Evolutionary conservation across 2,797 vertebrate species (phyloP).

Genomic region (Manis crassicaudata): DNA sequence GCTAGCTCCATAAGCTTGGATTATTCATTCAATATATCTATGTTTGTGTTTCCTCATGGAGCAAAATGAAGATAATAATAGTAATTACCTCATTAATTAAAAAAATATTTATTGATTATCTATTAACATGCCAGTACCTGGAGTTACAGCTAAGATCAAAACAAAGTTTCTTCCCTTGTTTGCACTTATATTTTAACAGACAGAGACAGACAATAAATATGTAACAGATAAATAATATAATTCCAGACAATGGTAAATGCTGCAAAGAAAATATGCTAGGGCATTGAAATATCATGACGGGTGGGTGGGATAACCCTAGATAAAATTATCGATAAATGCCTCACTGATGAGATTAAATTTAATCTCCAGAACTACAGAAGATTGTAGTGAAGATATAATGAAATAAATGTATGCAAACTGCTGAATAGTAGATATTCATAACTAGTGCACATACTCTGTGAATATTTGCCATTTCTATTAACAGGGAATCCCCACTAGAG

Average conservation of each 20-base stretch:
- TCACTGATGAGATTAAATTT: background rate
- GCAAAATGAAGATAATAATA: constrained; percentile 3
- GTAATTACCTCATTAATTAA: background rate
- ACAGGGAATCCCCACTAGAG: background rate
- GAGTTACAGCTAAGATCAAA: background rate
- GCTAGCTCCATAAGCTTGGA: background rate
- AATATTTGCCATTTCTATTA: background rate
- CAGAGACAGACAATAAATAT: background rate
- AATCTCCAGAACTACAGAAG: background rate
- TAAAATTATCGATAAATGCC: background rate
- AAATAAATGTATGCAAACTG: constrained; percentile 1
- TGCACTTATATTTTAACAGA: background rate
- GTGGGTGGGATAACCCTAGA: background rate
- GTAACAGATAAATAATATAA: background rate
- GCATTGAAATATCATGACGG: background rate
- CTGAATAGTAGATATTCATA: background rate
- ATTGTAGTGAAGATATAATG: background rate
- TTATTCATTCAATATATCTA: background rate
- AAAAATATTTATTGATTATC: background rate
- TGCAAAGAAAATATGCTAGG: background rate
- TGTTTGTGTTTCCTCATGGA: background rate
- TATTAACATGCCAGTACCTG: background rate
- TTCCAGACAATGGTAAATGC: background rate
- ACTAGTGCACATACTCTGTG: background rate
- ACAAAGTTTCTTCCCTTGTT: background rate